phyloP scores from a whole-genome alignment of 2,888 invertebrate species.

The Lithophane leautieri region DNA sequence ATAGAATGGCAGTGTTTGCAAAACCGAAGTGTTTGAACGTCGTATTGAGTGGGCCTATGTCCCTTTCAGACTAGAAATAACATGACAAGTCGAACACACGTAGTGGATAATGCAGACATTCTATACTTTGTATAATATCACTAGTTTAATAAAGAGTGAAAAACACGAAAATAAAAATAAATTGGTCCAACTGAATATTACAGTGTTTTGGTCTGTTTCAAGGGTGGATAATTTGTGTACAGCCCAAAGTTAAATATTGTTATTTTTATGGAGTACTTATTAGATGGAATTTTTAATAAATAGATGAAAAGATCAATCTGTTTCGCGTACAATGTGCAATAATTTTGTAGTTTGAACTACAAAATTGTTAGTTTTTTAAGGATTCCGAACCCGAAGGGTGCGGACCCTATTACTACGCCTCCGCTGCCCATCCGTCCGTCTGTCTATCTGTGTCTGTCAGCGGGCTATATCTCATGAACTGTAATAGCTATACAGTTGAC shows the following conservation, averaged over 20 bases:
- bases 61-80: conserved; percentile 56
- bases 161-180: background rate
- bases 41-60: conserved; percentile 17
- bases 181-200: background rate
- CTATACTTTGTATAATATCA: conserved; percentile 1
- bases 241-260: background rate
- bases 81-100: conserved; percentile 47
- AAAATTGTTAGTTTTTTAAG: background rate
- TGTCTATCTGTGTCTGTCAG: too few species aligned
- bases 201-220: background rate
- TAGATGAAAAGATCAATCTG: background rate
- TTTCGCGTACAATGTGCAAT: background rate
- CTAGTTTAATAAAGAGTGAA: background rate
- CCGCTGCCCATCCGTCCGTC: too few species aligned
- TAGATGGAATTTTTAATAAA: background rate
- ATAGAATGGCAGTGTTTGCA: background rate
- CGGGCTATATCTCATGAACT: too few species aligned
- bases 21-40: background rate
- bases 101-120: conserved; percentile 13
- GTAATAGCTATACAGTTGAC: too few species aligned
- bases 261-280: background rate
- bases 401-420: too few species aligned
- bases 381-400: too few species aligned
- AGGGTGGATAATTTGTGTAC: background rate
- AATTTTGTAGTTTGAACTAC: background rate